Base-by-base conservation (phyloP, 2,113 vertebrate species). In the Bungarus multicinctus region DNA sequence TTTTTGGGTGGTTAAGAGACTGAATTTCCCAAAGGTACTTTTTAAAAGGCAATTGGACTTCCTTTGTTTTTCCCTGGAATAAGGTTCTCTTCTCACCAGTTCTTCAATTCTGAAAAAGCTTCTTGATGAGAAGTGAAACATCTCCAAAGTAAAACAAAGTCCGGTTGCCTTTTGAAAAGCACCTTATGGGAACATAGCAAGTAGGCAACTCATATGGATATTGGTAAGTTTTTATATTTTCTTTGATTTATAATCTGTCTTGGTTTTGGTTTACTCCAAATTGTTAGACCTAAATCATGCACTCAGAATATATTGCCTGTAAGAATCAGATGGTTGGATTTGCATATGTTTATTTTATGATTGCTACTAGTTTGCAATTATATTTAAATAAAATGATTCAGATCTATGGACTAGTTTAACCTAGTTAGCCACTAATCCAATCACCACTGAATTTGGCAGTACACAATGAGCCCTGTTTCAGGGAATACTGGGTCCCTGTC, bases 301-400 rank as follows among this genome's bases (percentile, higher is more conserved):
- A 2, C 34, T 89, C n/a, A 39, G 53, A 88, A 34, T n/a, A 55
- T 55, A 88, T 55, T 88, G 34, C 53, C n/a, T 88, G 30, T 88
- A 54, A 88, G 53, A 54, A 54, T 34, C 16, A 53, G 12, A 52
- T 20, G 7, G n/a, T 34, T 54, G n/a, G 55, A 88, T 88, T 55
- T 54, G 52, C 87, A 54, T 88, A 22, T 34, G 30, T 34, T 54
- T 88, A 88, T 53, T 34, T 88, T n/a, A 34, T 22, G 18, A 88
- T 88, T 53, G 18, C 55, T 88, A 34, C 87, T 34, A n/a, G 52
- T 88, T 88, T 88, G 53, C 53, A 55, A 43, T 39, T 22, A 54
- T 89, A 89, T 57, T 54, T 23, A 88, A 88, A 88, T 55, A 88
- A 88, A 34, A 88, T 89, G 60, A 87, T 94, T 94, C 86, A 5